phyloP scores from a whole-genome alignment of 2,113 vertebrate genomes.

The Trematomus loennbergii region DNA sequence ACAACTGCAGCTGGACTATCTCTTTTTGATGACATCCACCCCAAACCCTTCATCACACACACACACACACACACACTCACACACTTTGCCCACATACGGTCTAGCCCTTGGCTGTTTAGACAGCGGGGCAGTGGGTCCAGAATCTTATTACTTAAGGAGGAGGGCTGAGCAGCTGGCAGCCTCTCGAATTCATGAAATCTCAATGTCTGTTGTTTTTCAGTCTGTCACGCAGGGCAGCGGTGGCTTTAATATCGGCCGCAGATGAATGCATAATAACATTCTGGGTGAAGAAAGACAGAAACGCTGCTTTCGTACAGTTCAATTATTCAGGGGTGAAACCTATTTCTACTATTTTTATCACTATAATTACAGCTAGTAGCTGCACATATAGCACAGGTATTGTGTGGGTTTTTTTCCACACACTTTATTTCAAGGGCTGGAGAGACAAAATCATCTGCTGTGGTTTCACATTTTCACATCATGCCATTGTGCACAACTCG shows the following conservation, averaged over 20 bases:
- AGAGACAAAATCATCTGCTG: not conserved
- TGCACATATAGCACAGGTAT: not conserved
- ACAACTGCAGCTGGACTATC: conserved; percentile 40
- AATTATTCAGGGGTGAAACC: not conserved
- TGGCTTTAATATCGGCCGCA: conserved; percentile 6
- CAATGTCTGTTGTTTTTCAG: conserved; percentile 60
- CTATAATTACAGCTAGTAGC: not conserved
- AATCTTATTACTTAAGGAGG: conserved; percentile 67
- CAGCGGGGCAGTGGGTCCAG: conserved; percentile 45
- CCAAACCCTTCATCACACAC: conserved; percentile 24
- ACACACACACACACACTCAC: not conserved
- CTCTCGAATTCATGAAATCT: conserved; percentile 57
- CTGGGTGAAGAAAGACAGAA: not conserved
- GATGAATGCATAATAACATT: conserved; percentile 22
- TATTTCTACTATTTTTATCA: not conserved
- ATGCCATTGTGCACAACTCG: not conserved
- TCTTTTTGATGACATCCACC: conserved; percentile 46
- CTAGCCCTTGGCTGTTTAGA: conserved; percentile 62
- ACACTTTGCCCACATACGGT: conserved; percentile 30
- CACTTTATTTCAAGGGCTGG: not conserved
- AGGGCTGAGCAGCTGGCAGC: conserved; percentile 63
- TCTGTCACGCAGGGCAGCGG: conserved; percentile 26
- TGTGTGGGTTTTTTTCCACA: not conserved
- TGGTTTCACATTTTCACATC: not conserved
- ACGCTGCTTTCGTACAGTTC: not conserved